Base-by-base conservation (phyloP, 2,113 vertebrate genomes). In the Sylvilagus bachmani region DNA sequence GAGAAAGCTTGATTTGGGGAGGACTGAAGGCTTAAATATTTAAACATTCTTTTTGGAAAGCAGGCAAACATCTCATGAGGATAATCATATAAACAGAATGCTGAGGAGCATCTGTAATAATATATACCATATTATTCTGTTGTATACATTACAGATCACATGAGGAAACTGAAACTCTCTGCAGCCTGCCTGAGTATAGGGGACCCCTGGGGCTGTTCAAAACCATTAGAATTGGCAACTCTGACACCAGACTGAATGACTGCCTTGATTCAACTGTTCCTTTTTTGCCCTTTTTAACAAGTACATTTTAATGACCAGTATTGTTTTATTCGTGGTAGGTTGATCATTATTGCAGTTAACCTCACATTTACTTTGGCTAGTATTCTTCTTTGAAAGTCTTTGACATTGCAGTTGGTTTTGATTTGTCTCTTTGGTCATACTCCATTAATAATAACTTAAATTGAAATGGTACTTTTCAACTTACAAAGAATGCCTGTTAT, bases 351-450 rank as follows among this genome's bases (percentile, higher is more conserved):
- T 92, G 78, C 82, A 90, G 89, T 84, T 97, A 89, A 93, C 90
- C 69, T 97, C 94, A 95, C 74, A 67, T 95, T 97, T 93, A 64
- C 71, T 97, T 95, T 97, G 96, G 96, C 81, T 33, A 49, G 16
- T 67, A 71, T 62, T 55, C 49, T 55, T 92, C 88, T 95, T 80
- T 92, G 90, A 95, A 96, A 90, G 75, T 86, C 78, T 93, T 84
- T 93, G 80, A 91, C 75, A 77, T 92, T 96, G 93, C 49, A 95
- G 73, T 96, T 92, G 85, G 73, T 92, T 96, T 96, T 93, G 33
- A 81, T 96, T 93, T 96, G 84, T 87, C 77, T 67, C 87, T 87
- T 94, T 96, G 88, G 92, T 95, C 87, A 86, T 12, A 55, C 38
- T 97, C 89, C 89, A 86, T 89, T 82, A 95, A 93, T 78, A 94